Evolutionary conservation across 2,888 invertebrate genomes (phyloP).

Genomic region (Athetis lepigone): DNA sequence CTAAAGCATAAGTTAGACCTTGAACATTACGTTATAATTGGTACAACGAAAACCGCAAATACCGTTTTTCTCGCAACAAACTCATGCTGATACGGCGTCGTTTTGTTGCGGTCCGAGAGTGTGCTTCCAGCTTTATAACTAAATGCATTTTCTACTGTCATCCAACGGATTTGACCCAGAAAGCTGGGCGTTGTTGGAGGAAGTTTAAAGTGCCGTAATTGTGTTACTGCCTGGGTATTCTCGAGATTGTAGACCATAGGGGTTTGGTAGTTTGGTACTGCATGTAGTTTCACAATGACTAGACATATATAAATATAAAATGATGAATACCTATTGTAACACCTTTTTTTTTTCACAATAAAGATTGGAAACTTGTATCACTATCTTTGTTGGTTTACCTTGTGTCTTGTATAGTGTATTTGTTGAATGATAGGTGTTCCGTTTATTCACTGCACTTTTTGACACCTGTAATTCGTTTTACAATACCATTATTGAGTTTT

Average conservation of each 20-base stretch:
- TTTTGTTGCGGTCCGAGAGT: constrained; percentile 36
- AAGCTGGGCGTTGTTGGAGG: constrained; percentile 55
- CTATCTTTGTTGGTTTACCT: no score
- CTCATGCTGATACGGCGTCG: constrained; percentile 20
- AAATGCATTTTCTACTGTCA: constrained; percentile 66
- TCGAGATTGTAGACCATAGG: constrained; percentile 16
- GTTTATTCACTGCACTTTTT: no score
- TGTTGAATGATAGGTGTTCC: no score
- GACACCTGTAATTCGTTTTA: no score
- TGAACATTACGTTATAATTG: background rate
- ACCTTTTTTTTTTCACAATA: no score
- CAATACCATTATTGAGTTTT: no score
- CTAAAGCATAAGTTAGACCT: background rate
- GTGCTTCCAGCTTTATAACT: constrained; percentile 49
- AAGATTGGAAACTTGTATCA: no score
- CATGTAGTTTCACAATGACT: no score
- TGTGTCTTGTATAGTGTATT: no score
- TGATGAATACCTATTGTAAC: no score
- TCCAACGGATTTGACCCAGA: constrained; percentile 60
- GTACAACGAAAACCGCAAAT: constrained; percentile 24
- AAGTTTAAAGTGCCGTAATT: constrained; percentile 60
- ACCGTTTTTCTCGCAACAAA: constrained; percentile 21
- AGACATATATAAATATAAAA: no score
- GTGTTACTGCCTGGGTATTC: constrained; percentile 45
- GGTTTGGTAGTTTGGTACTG: background rate